Conservation (phyloP, 2,797 vertebrate species). For the Craterocephalus amniculus region DNA sequence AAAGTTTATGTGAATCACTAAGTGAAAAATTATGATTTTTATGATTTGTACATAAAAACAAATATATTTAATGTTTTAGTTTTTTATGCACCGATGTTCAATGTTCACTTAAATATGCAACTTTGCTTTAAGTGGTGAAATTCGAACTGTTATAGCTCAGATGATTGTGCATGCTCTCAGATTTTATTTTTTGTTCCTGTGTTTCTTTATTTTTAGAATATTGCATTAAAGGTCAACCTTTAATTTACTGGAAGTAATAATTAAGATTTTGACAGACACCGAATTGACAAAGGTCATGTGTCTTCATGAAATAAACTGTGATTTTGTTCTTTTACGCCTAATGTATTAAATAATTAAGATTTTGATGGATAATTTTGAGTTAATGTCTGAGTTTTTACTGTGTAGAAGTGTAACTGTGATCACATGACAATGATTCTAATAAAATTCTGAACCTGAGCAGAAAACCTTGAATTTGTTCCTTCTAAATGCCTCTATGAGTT, state of each 20-base stretch:
- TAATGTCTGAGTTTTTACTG: conserved; percentile 9
- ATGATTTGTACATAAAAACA: conserved; percentile 46
- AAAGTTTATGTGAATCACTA: conserved; percentile 5
- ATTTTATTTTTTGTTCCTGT: background rate
- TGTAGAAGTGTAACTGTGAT: conserved; percentile 11
- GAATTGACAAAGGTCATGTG: conserved; percentile 16
- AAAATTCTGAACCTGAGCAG: conserved; percentile 36
- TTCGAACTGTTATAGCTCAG: conserved; percentile 5
- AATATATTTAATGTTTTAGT: conserved; percentile 44
- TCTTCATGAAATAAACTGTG: conserved; percentile 62
- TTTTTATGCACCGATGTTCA: conserved; percentile 35
- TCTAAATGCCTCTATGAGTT: background rate
- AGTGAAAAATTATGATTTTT: background rate
- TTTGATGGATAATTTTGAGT: conserved; percentile 12
- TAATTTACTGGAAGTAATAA: conserved; percentile 9
- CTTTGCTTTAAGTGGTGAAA: conserved; percentile 20
- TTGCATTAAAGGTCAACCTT: conserved; percentile 2
- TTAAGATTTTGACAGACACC: conserved; percentile 9
- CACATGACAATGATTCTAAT: conserved; percentile 46
- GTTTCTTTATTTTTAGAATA: conserved; percentile 15
- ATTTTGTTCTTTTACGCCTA: conserved; percentile 41
- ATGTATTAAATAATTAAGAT: background rate
- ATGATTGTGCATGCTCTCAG: background rate
- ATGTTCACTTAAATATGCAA: conserved; percentile 27
- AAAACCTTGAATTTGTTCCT: background rate